Evolutionary conservation across 2,888 invertebrate species (phyloP), one percentile per base, ranked within the genome.

Genomic region (Brachyptera risi): DNA sequence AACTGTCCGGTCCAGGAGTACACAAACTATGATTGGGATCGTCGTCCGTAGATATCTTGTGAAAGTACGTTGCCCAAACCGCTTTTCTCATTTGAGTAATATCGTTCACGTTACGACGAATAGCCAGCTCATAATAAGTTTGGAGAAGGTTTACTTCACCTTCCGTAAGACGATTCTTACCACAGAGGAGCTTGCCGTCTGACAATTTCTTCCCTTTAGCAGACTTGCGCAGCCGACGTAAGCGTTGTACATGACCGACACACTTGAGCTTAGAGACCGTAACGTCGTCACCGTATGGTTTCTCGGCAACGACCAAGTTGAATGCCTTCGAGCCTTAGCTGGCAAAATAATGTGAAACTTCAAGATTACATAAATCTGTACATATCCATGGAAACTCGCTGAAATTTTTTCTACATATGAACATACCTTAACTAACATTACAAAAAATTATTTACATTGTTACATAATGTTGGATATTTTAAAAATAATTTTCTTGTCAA

Each of bases 11-110:
- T n/a, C n/a, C n/a, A n/a, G n/a, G n/a, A n/a, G n/a, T n/a, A 64
- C 69, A 69, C 49, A 66, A 59, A n/a, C 65, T 64, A 61, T 70
- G 69, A n/a, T 59, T 51, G 23, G 67, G 69, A 42, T 65, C 59
- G 17, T 68, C 59, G 54, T 69, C 64, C 15, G 67, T 68, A 3
- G 68, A 69, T 35, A 56, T 61, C 51, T 63, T 65, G 58, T 69
- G 69, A 15, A 65, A 19, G 38, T 60, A 61, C 11, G 67, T 68
- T 23, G 65, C 65, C 66, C 67, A 66, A 44, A 68, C 63, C 21
- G 67, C 67, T 24, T 54, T 51, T 66, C 66, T 61, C 67, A 69
- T 68, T 63, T 64, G 63, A 66, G 62, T 58, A 15, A 61, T 50
- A 44, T 64, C 63, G 11, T 63, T 63, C 24, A 63, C 59, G 63